Evolutionary conservation across 1,140 invertebrate species (phyloP).

Genomic region (Zaprionus nigranus): DNA sequence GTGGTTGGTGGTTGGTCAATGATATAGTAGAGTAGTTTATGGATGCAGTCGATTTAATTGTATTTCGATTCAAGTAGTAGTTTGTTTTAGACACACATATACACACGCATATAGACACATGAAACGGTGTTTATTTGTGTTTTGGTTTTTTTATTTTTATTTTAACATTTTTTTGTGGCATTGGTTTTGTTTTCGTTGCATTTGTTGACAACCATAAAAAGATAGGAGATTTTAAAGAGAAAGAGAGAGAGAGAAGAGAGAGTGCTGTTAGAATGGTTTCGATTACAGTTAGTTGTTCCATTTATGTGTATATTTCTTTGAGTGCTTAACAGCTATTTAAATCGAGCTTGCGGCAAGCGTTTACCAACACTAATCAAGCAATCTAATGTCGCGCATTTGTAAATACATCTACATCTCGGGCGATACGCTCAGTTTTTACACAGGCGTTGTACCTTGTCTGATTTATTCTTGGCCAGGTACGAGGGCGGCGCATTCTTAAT

Average conservation of each 20-base stretch:
- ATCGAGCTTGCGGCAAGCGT: conserved; percentile 46
- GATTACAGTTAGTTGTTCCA: conserved; percentile 55
- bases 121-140: conserved; percentile 48
- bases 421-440: conserved; percentile 20
- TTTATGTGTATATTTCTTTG: conserved; percentile 10
- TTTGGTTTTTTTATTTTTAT: conserved; percentile 16
- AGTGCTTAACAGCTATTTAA: conserved; percentile 35
- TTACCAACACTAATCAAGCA: conserved; percentile 67
- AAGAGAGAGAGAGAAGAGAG: conserved; percentile 36
- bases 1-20: conserved; percentile 52
- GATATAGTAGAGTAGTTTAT: conserved; percentile 38
- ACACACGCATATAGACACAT: conserved; percentile 68
- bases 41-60: conserved; percentile 59
- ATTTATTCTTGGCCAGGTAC: conserved; percentile 92
- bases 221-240: conserved; percentile 64
- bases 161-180: conserved; percentile 14
- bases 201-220: conserved; percentile 52
- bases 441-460: conserved; percentile 90
- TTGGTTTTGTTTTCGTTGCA: conserved; percentile 20
- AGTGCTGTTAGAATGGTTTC: conserved; percentile 71
- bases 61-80: conserved; percentile 47
- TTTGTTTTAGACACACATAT: conserved; percentile 60
- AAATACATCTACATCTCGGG: conserved; percentile 25
- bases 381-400: conserved; percentile 30
- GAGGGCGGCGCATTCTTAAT: conserved; percentile 93